A percentile compares a stretch with the other conserved stretches of the same genome.
phyloP scores from a whole-genome alignment of 1,140 invertebrate genomes.

The Pseudachorutes palmiensis region DNA sequence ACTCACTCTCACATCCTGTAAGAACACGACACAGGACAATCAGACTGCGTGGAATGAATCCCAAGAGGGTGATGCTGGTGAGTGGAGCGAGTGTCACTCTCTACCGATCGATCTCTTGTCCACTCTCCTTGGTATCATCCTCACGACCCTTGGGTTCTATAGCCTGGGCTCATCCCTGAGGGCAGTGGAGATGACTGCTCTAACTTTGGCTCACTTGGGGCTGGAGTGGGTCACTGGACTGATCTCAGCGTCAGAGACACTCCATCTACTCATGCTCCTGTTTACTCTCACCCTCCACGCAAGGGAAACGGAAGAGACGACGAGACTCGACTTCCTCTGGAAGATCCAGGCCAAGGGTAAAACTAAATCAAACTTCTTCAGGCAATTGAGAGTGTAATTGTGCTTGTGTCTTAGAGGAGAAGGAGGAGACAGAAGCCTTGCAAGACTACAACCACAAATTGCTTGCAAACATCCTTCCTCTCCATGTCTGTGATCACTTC shows the following conservation, averaged over 20 bases:
- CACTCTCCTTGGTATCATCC: conserved; percentile 13
- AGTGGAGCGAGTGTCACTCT: neutral
- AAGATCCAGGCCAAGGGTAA: conserved; percentile 78
- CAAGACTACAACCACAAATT: conserved; percentile 88
- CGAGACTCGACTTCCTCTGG: conserved; percentile 82
- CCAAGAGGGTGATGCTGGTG: neutral
- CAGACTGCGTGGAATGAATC: neutral
- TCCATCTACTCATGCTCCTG: conserved; percentile 55
- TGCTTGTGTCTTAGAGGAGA: conserved; percentile 60
- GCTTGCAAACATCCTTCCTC: conserved; percentile 87
- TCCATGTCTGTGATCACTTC: conserved; percentile 90
- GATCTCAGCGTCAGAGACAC: neutral
- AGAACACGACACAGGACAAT: neutral
- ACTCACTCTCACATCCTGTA: neutral
- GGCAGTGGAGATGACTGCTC: conserved; percentile 22
- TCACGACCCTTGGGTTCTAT: conserved; percentile 28
- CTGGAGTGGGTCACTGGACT: neutral
- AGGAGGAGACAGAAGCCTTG: conserved; percentile 87
- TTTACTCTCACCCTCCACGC: conserved; percentile 72
- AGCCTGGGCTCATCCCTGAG: conserved; percentile 26
- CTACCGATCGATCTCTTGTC: neutral
- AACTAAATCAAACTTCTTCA: too few relatives aligned
- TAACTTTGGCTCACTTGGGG: neutral
- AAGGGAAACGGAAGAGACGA: conserved; percentile 79
- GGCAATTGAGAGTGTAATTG: neutral